Conservation (phyloP, 2,113 vertebrate species). For the Plectropomus leopardus region DNA sequence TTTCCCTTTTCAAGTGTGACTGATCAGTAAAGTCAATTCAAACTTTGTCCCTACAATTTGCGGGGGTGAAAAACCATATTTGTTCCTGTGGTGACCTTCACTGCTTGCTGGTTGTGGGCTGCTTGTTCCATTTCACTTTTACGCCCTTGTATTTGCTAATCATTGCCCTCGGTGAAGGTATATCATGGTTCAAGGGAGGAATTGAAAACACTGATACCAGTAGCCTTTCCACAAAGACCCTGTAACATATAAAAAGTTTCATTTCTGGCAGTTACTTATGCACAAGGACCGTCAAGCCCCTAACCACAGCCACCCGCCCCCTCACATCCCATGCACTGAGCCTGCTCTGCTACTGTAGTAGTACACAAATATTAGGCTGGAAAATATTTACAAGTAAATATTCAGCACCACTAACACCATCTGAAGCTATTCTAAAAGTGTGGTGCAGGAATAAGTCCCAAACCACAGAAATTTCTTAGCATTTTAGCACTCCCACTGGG, state of each 20-base stretch:
- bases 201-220: not conserved
- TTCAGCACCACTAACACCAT: too few species aligned
- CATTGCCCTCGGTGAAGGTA: slow-evolving; percentile 1
- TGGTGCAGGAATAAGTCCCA: too few species aligned
- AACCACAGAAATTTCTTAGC: too few species aligned
- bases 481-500: too few species aligned
- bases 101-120: slow-evolving; percentile 58
- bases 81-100: slow-evolving; percentile 72
- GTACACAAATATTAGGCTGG: not conserved
- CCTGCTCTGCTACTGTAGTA: not conserved
- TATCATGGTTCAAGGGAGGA: slow-evolving; percentile 1
- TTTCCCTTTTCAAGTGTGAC: slow-evolving; percentile 72
- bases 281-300: not conserved
- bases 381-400: not conserved
- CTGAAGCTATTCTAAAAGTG: too few species aligned
- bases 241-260: slow-evolving; percentile 15
- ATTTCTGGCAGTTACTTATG: slow-evolving; percentile 5
- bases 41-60: slow-evolving; percentile 33
- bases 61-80: slow-evolving; percentile 52
- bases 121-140: slow-evolving; percentile 70
- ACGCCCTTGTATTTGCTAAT: slow-evolving; percentile 46
- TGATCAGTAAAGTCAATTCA: slow-evolving; percentile 56
- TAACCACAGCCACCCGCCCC: slow-evolving; percentile 18
- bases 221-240: not conserved
- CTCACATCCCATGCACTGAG: not conserved